Evolutionary conservation across 92 coral and sea anemone species (phyloP).

Genomic region (Zoanthus sansibaricus): DNA sequence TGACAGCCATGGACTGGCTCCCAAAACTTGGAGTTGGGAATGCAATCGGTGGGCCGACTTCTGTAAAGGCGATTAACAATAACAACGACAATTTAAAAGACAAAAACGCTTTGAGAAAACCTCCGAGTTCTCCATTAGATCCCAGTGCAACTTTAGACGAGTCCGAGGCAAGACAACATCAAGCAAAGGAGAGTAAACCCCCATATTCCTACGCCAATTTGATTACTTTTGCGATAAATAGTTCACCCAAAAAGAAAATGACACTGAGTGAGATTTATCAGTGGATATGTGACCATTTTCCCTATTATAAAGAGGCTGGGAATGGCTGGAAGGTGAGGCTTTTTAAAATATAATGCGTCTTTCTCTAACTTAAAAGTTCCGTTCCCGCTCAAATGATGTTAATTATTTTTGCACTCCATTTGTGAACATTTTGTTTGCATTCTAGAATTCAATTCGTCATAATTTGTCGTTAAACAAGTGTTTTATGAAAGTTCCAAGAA

Average conservation of each 20-base stretch:
- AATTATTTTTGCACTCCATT: neutral
- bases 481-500: slow-evolving; percentile 97
- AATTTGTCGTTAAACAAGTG: slow-evolving; percentile 94
- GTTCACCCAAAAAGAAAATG: slow-evolving; percentile 98
- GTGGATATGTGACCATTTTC: slow-evolving; percentile 99
- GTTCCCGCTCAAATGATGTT: slow-evolving; percentile 36
- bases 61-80: slow-evolving; percentile 72
- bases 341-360: neutral
- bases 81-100: slow-evolving; percentile 80
- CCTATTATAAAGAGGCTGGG: slow-evolving; percentile 98
- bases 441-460: slow-evolving; percentile 95
- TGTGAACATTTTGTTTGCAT: slow-evolving; percentile 47
- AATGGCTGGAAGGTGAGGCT: slow-evolving; percentile 98
- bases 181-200: slow-evolving; percentile 96
- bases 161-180: slow-evolving; percentile 98
- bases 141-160: slow-evolving; percentile 97
- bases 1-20: slow-evolving; percentile 99
- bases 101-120: slow-evolving; percentile 82
- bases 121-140: slow-evolving; percentile 99
- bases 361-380: slow-evolving; percentile 1
- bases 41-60: slow-evolving; percentile 79
- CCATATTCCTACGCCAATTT: slow-evolving; percentile 99
- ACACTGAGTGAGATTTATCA: slow-evolving; percentile 98
- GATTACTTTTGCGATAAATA: slow-evolving; percentile 97
- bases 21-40: slow-evolving; percentile 98